Conservation (phyloP, 2,888 invertebrate species). For the Erebia ligea region DNA sequence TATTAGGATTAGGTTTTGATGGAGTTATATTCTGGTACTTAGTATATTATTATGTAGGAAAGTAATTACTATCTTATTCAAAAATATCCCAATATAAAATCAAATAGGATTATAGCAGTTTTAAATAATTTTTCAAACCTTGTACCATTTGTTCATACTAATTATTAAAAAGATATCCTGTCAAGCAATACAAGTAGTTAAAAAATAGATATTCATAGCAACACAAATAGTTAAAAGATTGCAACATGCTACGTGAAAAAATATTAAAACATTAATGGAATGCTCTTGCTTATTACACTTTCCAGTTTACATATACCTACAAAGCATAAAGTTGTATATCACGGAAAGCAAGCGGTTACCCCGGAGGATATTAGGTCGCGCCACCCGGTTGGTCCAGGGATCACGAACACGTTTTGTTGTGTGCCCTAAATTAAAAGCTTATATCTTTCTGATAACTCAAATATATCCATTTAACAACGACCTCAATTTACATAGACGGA, state of each 20-base stretch:
- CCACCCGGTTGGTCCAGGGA: constrained; percentile 67
- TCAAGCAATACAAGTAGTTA: no score
- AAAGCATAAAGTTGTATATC: constrained; percentile 38
- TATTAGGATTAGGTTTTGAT: not conserved
- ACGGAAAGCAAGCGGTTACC: constrained; percentile 50
- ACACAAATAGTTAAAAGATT: not conserved
- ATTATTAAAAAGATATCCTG: no score
- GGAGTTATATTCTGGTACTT: not conserved
- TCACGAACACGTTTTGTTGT: constrained; percentile 62
- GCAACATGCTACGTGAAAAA: not conserved
- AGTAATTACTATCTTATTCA: no score
- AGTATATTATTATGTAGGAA: no score
- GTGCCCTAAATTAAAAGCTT: constrained; percentile 47
- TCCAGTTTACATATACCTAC: constrained; percentile 32
- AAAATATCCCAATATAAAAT: no score
- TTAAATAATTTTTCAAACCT: no score
- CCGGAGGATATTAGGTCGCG: constrained; percentile 57
- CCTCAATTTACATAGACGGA: no score
- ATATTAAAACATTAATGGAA: not conserved
- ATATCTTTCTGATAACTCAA: not conserved
- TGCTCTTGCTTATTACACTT: constrained; percentile 2
- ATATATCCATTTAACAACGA: no score
- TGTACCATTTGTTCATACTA: no score
- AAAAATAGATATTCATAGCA: no score
- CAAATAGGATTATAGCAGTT: no score